Percentiles rank a stretch among this genome's conserved stretches.
Evolutionary conservation across 35 echinoderm and acorn worm species (phyloP).

Genomic region (Lytechinus pictus): DNA sequence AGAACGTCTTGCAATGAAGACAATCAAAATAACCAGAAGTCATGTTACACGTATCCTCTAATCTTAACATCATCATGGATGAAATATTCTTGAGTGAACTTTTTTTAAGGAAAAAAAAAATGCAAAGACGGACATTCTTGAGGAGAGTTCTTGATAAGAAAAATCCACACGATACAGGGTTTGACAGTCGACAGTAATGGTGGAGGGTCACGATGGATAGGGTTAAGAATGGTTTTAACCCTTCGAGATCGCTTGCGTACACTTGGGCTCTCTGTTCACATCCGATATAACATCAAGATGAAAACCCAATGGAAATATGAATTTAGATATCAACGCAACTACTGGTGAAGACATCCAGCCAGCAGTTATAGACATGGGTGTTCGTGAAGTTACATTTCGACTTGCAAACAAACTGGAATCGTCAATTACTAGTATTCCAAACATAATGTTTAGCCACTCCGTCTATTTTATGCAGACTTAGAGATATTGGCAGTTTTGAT

Average conservation of each 20-base stretch:
- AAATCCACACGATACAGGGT: not conserved
- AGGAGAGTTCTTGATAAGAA: not conserved
- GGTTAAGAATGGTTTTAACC: constrained; percentile 18
- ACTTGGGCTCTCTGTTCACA: not conserved
- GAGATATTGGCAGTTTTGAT: no score
- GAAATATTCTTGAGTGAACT: no score
- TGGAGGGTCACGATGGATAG: not conserved
- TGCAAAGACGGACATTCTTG: not conserved
- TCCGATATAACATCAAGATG: not conserved
- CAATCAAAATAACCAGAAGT: not conserved
- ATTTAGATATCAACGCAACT: no score
- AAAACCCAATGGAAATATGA: no score
- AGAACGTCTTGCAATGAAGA: not conserved
- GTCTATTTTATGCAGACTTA: no score
- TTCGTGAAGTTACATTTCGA: no score
- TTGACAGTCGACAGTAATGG: not conserved
- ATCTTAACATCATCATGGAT: not conserved
- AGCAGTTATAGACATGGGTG: no score
- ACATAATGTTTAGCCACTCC: no score
- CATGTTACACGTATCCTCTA: not conserved
- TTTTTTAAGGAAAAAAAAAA: no score
- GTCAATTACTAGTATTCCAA: no score
- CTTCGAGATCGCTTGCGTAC: not conserved
- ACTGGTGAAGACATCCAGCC: no score
- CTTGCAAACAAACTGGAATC: no score